phyloP scores from a whole-genome alignment of 2,113 vertebrate species.

The Gallinago jamesoni region DNA sequence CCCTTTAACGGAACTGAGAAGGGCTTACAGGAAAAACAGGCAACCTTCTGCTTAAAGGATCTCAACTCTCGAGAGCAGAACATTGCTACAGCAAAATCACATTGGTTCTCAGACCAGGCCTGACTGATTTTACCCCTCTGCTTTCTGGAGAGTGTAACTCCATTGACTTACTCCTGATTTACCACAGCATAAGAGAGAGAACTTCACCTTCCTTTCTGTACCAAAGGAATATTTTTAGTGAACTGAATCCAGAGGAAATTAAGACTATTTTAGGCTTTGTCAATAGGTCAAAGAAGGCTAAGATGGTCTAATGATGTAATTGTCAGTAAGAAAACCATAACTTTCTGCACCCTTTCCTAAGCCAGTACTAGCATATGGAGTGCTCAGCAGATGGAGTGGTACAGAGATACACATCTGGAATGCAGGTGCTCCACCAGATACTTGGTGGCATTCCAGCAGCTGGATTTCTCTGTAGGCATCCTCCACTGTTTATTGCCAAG shows the following conservation, averaged over 20 bases:
- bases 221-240: not conserved
- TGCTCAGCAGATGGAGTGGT: not conserved
- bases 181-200: not conserved
- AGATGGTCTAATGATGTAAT: not conserved
- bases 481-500: not conserved
- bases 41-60: not conserved
- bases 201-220: not conserved
- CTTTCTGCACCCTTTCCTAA: not conserved
- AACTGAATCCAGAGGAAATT: not conserved
- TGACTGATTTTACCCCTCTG: not conserved
- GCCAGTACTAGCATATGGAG: not conserved
- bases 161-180: not conserved
- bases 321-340: not conserved
- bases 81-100: not conserved
- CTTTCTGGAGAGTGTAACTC: not conserved
- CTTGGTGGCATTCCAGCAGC: slow-evolving; percentile 13
- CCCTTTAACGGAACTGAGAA: not conserved
- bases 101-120: not conserved
- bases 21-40: not conserved
- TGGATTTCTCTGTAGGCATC: not conserved
- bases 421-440: slow-evolving; percentile 20
- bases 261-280: not conserved
- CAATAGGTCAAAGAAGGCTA: not conserved
- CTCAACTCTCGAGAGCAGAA: not conserved
- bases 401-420: slow-evolving; percentile 14